Evolutionary conservation across 2,113 vertebrate genomes (phyloP).

Genomic region (Callaeas wilsoni): DNA sequence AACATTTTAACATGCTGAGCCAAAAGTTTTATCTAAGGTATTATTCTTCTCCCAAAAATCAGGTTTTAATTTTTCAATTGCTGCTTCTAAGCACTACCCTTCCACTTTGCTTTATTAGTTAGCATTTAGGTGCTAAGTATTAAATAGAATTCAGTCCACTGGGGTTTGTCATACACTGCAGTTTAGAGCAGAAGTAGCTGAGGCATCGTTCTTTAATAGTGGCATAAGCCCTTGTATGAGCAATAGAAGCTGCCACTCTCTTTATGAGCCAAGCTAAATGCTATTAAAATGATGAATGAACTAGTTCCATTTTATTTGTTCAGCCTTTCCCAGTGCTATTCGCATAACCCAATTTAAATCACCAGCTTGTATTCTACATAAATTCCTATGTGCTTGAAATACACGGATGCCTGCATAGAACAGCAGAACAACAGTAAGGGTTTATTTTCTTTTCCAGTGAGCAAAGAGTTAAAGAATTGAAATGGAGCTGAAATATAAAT

Average conservation of each 20-base stretch:
- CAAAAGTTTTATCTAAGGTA: neutral
- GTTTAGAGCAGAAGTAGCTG: neutral
- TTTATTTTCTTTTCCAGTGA: neutral
- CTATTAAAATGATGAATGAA: slow-evolving; percentile 57
- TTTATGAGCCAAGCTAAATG: slow-evolving; percentile 46
- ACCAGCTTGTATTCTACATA: neutral
- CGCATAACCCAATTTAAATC: slow-evolving; percentile 30
- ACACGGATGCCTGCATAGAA: neutral
- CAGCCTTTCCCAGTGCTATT: slow-evolving; percentile 4
- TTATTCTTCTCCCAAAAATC: neutral
- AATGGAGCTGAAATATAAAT: neutral
- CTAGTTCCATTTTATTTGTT: slow-evolving; percentile 53
- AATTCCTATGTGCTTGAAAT: neutral
- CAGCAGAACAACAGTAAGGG: neutral
- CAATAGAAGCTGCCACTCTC: slow-evolving; percentile 39
- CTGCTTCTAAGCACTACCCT: neutral
- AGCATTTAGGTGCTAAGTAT: neutral
- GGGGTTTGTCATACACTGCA: neutral
- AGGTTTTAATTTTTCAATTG: neutral
- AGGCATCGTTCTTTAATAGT: neutral
- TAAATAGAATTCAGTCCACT: neutral
- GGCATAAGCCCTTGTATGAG: slow-evolving; percentile 21
- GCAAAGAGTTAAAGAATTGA: slow-evolving; percentile 24
- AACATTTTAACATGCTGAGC: neutral
- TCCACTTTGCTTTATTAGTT: slow-evolving; percentile 1